These are phyloP conservation scores for Leucophora obtusa DNA, from an alignment of 2,888 invertebrate genomes.

Conservation along the genomic window DNA sequence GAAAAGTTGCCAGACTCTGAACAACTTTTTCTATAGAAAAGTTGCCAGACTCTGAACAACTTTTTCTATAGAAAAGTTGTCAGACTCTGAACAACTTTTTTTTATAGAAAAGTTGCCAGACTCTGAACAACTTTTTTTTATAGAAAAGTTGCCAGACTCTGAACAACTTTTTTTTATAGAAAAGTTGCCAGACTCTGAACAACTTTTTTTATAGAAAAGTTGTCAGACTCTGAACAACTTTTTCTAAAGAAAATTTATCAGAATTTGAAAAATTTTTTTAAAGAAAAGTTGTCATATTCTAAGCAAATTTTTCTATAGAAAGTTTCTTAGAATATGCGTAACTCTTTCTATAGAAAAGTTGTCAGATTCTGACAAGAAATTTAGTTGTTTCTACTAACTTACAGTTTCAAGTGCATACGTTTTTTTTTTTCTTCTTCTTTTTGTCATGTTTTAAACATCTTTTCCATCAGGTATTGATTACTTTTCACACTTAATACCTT, in stretches of 20 bases:
- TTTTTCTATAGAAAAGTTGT: too few relatives aligned
- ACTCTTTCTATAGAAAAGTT: not conserved
- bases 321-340: not conserved
- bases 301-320: not conserved
- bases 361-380: not conserved
- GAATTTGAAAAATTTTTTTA: not conserved
- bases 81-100: too few relatives aligned
- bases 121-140: too few relatives aligned
- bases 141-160: too few relatives aligned
- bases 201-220: not conserved
- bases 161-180: too few relatives aligned
- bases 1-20: too few relatives aligned
- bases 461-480: constrained; percentile 50
- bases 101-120: too few relatives aligned
- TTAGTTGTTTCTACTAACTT: not conserved
- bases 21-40: too few relatives aligned
- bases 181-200: not conserved
- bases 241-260: not conserved
- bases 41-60: too few relatives aligned
- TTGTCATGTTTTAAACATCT: constrained; percentile 18
- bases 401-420: too few relatives aligned
- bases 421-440: not conserved
- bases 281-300: not conserved
- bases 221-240: not conserved
- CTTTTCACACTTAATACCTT: constrained; percentile 49